phyloP scores from a whole-genome alignment of 2,888 invertebrate genomes.

The Brachyptera risi region DNA sequence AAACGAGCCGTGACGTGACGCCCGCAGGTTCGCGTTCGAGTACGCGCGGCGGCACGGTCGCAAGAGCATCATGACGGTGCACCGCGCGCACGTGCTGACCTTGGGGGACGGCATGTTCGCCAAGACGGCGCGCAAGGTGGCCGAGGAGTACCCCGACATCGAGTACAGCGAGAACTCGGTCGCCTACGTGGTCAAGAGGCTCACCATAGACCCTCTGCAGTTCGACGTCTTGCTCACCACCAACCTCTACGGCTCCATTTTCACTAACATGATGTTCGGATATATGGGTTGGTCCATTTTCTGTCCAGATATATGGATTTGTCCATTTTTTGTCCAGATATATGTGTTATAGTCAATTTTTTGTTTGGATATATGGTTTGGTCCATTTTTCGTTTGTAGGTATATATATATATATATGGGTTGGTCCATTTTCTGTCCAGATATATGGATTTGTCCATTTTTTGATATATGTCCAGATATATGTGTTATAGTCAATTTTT shows the following conservation, averaged over 20 bases:
- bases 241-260: constrained; percentile 42
- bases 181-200: constrained; percentile 11
- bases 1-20: no score
- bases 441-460: no score
- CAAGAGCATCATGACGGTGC: constrained; percentile 59
- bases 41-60: constrained; percentile 52
- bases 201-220: constrained; percentile 34
- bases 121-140: constrained; percentile 37
- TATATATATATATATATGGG: no score
- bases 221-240: constrained; percentile 42
- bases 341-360: no score
- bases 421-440: no score
- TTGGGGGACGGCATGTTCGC: constrained; percentile 43
- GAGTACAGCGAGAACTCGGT: constrained; percentile 28
- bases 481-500: no score
- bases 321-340: no score
- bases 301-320: no score
- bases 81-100: constrained; percentile 61
- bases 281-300: constrained; percentile 33
- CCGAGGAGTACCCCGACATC: constrained; percentile 13
- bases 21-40: constrained; percentile 48
- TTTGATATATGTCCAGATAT: no score
- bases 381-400: no score
- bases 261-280: constrained; percentile 41
- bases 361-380: no score